Evolutionary conservation across 2,113 vertebrate genomes (phyloP).

Genomic region (Phalacrocorax aristotelis): DNA sequence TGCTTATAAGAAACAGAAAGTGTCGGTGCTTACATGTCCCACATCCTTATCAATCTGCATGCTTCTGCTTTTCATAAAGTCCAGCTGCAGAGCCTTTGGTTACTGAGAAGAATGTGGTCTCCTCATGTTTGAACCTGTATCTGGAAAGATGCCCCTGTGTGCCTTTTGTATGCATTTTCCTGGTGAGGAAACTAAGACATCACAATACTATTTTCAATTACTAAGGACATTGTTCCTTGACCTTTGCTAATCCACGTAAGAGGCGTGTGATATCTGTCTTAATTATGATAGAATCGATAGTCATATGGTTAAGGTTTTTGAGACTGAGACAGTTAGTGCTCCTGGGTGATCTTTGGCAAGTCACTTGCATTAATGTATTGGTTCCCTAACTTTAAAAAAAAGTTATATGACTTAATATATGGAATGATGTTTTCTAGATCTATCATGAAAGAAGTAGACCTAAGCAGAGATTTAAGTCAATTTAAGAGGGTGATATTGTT

Average conservation of each 20-base stretch:
- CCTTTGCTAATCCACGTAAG: neutral
- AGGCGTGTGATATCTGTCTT: neutral
- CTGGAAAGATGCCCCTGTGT: neutral
- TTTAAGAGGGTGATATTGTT: neutral
- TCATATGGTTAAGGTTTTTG: neutral
- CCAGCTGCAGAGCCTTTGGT: neutral
- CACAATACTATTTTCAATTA: neutral
- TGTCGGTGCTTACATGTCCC: neutral
- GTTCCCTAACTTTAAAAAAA: neutral
- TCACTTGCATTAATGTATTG: neutral
- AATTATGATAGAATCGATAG: neutral
- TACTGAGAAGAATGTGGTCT: neutral
- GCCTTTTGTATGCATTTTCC: neutral
- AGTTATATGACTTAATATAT: neutral
- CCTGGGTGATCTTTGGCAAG: neutral
- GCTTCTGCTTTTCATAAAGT: neutral
- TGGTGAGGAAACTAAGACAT: neutral
- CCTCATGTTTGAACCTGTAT: neutral
- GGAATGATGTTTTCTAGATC: neutral
- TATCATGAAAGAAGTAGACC: neutral
- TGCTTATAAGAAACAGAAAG: neutral
- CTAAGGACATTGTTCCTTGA: neutral
- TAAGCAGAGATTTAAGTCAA: neutral
- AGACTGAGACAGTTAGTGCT: neutral
- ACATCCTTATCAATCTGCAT: neutral